phyloP scores from a whole-genome alignment of 2,888 invertebrate genomes.

The Bugula neritina region DNA sequence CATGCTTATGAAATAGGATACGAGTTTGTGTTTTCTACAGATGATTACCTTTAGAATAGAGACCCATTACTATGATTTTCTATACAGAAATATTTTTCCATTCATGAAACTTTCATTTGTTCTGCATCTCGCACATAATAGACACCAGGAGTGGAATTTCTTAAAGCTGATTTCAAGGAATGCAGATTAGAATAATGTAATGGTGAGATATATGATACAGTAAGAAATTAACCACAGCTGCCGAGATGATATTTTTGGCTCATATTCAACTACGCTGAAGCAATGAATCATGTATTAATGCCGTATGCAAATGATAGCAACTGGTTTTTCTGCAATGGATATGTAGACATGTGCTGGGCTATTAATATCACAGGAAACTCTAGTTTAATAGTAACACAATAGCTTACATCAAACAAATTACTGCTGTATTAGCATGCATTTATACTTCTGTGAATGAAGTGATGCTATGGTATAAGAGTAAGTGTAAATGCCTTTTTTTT shows the following conservation, averaged over 20 bases:
- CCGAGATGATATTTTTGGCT: neutral
- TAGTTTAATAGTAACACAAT: neutral
- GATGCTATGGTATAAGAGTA: neutral
- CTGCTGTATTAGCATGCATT: too few species aligned
- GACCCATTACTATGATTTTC: too few species aligned
- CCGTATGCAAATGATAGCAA: too few species aligned
- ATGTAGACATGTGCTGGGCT: neutral
- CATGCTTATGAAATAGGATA: too few species aligned
- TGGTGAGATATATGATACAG: neutral
- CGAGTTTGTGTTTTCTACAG: too few species aligned
- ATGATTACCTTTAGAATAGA: too few species aligned
- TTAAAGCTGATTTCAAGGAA: neutral
- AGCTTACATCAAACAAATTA: neutral
- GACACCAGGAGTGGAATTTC: neutral
- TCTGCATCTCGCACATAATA: too few species aligned
- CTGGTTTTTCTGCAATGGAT: too few species aligned
- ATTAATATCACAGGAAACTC: slow-evolving; percentile 16
- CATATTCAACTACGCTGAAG: too few species aligned
- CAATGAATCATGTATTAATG: too few species aligned
- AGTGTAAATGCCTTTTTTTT: neutral
- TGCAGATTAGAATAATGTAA: neutral
- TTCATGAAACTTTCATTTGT: too few species aligned
- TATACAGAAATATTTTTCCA: too few species aligned
- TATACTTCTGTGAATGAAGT: neutral
- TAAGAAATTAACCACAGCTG: neutral